A percentile compares a stretch with the other conserved stretches of the same genome.
Evolutionary conservation across 23 tunicate genomes (phyloP).

Genomic region (Phallusia fumigata): DNA sequence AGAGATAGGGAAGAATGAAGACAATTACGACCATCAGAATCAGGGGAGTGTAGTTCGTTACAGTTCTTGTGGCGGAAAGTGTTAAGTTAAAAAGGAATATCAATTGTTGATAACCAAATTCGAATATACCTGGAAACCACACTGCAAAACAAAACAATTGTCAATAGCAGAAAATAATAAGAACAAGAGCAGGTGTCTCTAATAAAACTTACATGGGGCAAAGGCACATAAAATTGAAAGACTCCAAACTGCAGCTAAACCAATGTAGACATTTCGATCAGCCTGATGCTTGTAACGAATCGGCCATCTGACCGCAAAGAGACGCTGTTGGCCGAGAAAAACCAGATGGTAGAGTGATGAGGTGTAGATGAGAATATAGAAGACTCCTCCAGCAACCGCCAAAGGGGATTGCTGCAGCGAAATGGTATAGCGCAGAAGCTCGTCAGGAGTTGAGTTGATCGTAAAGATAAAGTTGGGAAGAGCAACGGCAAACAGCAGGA

Average conservation of each 20-base stretch:
- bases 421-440: background rate
- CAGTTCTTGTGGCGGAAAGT: background rate
- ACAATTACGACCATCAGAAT: background rate
- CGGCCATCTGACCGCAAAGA: conserved; percentile 10
- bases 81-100: background rate
- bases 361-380: background rate
- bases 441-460: background rate
- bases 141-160: background rate
- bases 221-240: background rate
- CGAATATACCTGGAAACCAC: conserved; percentile 16
- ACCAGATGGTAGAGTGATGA: background rate
- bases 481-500: background rate
- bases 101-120: background rate
- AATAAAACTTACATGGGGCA: conserved; percentile 6
- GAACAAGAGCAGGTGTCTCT: background rate
- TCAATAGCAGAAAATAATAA: background rate
- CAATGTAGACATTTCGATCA: background rate
- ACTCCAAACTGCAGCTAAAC: background rate
- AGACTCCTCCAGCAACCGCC: conserved; percentile 6
- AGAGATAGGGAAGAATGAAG: conserved; percentile 2
- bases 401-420: background rate
- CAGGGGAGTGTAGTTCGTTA: conserved; percentile 9
- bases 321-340: conserved; percentile 9
- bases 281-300: background rate
- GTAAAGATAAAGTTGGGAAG: background rate